Evolutionary conservation across 1,140 invertebrate species (phyloP).

Genomic region (Caenorhabditis inopinata): DNA sequence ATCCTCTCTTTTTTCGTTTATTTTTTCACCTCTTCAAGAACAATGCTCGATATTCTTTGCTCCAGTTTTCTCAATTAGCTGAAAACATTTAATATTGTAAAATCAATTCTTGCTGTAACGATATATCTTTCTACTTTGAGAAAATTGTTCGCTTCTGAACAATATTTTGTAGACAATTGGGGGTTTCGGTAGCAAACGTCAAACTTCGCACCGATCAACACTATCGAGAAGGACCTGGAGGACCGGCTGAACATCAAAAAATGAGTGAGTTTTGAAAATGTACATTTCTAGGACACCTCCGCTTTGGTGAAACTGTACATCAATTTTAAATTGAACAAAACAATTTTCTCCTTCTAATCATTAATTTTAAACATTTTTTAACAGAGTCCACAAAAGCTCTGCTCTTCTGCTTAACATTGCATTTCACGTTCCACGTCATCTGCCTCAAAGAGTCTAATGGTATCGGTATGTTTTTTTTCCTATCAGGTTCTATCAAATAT

Average conservation of each 20-base stretch:
- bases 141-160: constrained; percentile 23
- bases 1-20: neutral
- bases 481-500: neutral
- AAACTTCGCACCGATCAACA: neutral
- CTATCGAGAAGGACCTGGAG: neutral
- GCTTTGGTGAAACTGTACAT: too few relatives aligned
- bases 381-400: neutral
- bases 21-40: neutral
- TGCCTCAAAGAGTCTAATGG: neutral
- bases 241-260: too few relatives aligned
- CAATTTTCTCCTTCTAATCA: too few relatives aligned
- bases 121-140: constrained; percentile 22
- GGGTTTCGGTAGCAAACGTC: constrained; percentile 3
- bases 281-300: too few relatives aligned
- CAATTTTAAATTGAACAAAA: neutral
- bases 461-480: neutral
- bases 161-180: constrained; percentile 10
- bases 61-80: constrained; percentile 7
- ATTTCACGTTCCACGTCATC: neutral
- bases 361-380: neutral
- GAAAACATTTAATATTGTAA: constrained; percentile 20
- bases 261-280: too few relatives aligned
- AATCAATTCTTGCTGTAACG: constrained; percentile 21
- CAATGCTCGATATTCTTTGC: neutral
- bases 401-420: neutral